Evolutionary conservation across 2,797 vertebrate species (phyloP), one percentile per base, ranked within the genome.

Genomic region (Anolis apletophallus): DNA sequence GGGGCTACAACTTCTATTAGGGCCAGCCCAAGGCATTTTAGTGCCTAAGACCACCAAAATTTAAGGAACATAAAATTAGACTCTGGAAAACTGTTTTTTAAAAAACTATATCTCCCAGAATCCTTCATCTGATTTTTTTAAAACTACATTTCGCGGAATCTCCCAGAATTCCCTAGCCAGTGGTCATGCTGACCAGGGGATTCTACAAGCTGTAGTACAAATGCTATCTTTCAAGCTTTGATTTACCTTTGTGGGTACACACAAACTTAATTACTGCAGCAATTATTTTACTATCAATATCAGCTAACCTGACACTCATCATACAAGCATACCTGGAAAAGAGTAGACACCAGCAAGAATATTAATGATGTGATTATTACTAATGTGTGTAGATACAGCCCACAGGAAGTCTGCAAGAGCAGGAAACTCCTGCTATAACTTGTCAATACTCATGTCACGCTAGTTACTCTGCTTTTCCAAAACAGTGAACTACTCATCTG

Each of bases 361-460:
- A 23, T 32, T 50, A 68, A 17, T 54, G 16, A 7, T 55, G 17
- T 55, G 32, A 72, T 81, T 16, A 67, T 26, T 84, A 54, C 14
- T 55, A 52, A 54, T 74, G n/a, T 32, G 46, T 10, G 61, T 12
- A 11, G 61, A 64, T 64, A 64, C 61, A 59, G 64, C 50, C 54
- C 80, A 85, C 46, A 75, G 57, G 55, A 81, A 68, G 21, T 54
- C 34, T 68, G 59, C 50, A 54, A 74, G n/a, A 86, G 17, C 71
- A 40, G 26, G 50, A 75, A 81, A 68, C 34, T 69, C 23, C 13
- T 57, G 55, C 23, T 46, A 34, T 34, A 72, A 11, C 12, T 57
- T 87, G 26, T 26, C 57, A 52, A 32, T 87, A 64, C 26, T 64
- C 12, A 7, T 32, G 32, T 74, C 29, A 46, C 19, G 13, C 29